phyloP scores from a whole-genome alignment of 2,888 invertebrate genomes.

The Thecophora atra region DNA sequence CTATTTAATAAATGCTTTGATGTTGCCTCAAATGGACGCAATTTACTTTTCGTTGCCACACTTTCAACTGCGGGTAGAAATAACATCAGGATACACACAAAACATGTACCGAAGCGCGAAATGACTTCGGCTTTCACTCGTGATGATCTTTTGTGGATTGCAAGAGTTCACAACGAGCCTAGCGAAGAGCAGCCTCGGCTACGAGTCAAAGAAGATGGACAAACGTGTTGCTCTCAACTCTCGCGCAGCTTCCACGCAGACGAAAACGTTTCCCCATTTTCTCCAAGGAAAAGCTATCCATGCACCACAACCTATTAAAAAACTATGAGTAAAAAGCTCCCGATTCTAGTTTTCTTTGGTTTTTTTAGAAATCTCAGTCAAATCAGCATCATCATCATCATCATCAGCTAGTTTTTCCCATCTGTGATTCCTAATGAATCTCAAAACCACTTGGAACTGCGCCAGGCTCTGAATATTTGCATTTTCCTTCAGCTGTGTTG shows the following conservation, averaged over 20 bases:
- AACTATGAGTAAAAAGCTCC: neutral
- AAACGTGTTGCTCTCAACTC: neutral
- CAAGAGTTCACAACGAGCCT: neutral
- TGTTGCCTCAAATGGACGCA: constrained; percentile 45
- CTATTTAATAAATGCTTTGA: constrained; percentile 34
- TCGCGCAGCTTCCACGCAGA: neutral
- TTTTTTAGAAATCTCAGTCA: neutral
- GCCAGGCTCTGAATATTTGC: constrained; percentile 33
- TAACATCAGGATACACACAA: constrained; percentile 20
- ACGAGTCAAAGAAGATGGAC: too few species aligned
- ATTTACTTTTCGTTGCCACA: constrained; percentile 47
- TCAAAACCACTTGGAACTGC: constrained; percentile 25
- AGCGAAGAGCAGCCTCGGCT: too few species aligned
- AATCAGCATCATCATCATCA: too few species aligned
- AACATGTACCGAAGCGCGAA: constrained; percentile 8
- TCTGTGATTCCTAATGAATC: constrained; percentile 21
- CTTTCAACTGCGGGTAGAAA: constrained; percentile 11
- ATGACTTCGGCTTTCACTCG: neutral
- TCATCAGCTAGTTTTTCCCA: neutral
- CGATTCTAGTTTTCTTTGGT: neutral
- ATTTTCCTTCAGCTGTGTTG: constrained; percentile 11
- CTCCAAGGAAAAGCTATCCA: neutral
- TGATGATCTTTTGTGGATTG: constrained; percentile 39
- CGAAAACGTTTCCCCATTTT: neutral
- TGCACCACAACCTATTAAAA: neutral